Conservation (phyloP, 2,797 vertebrate species). For the Rhinoraja longicauda region DNA sequence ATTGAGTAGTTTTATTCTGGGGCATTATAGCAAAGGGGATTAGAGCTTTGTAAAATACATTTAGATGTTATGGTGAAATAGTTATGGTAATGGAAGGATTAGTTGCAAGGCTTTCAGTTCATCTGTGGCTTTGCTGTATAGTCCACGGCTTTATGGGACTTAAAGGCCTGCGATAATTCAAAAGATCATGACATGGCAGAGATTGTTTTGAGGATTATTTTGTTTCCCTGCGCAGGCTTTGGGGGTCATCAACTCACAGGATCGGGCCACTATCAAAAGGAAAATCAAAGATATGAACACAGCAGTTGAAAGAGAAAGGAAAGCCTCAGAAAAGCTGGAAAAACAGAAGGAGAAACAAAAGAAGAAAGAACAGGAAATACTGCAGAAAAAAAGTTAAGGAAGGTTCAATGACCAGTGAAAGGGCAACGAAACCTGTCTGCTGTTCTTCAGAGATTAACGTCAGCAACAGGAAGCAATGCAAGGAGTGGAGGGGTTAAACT, state of each 20-base stretch:
- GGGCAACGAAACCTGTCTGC: not conserved
- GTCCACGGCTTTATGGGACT: not conserved
- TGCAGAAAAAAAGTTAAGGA: slow-evolving; percentile 60
- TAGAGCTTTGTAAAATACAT: not conserved
- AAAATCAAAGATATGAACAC: slow-evolving; percentile 71
- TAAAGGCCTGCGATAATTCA: not conserved
- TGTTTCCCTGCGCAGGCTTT: slow-evolving; percentile 56
- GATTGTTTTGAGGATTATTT: slow-evolving; percentile 4
- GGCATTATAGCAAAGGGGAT: not conserved
- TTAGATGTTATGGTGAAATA: not conserved
- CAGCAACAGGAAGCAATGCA: not conserved
- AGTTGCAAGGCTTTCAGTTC: not conserved
- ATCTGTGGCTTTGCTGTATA: not conserved
- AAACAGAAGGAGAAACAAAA: slow-evolving; percentile 73
- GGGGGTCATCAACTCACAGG: slow-evolving; percentile 68
- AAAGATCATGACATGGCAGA: not conserved
- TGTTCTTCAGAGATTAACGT: slow-evolving; percentile 14
- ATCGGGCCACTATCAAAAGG: slow-evolving; percentile 70
- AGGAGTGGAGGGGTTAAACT: not conserved
- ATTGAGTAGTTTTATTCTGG: not conserved
- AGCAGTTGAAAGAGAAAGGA: slow-evolving; percentile 68
- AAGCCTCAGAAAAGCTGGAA: slow-evolving; percentile 74
- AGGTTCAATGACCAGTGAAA: not conserved
- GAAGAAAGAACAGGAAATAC: slow-evolving; percentile 62
- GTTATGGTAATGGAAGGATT: not conserved